Conservation (phyloP, 2,888 invertebrate species). For the Agrilus mali region DNA sequence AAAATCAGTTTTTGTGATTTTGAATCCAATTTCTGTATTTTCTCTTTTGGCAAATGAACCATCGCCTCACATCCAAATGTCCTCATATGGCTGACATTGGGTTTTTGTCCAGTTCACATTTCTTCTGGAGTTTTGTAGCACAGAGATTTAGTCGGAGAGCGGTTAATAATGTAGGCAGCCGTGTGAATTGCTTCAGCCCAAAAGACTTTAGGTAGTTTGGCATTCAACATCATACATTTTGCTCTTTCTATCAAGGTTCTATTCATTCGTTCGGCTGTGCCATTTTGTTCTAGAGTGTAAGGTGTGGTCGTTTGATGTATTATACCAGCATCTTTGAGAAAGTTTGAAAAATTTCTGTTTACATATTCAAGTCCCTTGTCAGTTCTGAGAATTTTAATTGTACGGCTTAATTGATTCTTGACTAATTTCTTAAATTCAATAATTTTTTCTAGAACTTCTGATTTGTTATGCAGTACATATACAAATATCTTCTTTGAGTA, state of each 20-base stretch:
- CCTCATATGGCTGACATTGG: slow-evolving; percentile 21
- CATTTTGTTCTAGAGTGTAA: slow-evolving; percentile 15
- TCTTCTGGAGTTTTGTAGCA: slow-evolving; percentile 21
- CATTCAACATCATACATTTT: slow-evolving; percentile 9
- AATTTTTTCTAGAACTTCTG: slow-evolving; percentile 2
- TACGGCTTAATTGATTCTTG: slow-evolving; percentile 6
- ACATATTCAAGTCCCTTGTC: slow-evolving; percentile 10
- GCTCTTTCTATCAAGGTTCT: slow-evolving; percentile 14
- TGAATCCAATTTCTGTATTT: slow-evolving; percentile 20
- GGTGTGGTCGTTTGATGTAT: slow-evolving; percentile 12
- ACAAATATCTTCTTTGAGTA: slow-evolving; percentile 7
- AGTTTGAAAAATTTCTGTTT: slow-evolving; percentile 2
- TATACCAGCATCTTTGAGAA: slow-evolving; percentile 13
- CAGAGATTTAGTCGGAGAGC: slow-evolving; percentile 5
- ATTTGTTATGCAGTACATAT: slow-evolving; percentile 7
- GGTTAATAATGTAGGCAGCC: slow-evolving; percentile 6
- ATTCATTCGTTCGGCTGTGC: slow-evolving; percentile 11
- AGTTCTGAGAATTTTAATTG: slow-evolving; percentile 9
- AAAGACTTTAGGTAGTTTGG: slow-evolving; percentile 5
- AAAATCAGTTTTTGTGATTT: slow-evolving; percentile 21
- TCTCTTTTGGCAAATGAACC: slow-evolving; percentile 22
- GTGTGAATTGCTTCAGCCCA: slow-evolving; percentile 12
- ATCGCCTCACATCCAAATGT: slow-evolving; percentile 26
- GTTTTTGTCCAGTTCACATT: slow-evolving; percentile 22
- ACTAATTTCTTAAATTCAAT: slow-evolving; percentile 6